Evolutionary conservation across 2,888 invertebrate genomes (phyloP).

Genomic region (Campaea margaritaria): DNA sequence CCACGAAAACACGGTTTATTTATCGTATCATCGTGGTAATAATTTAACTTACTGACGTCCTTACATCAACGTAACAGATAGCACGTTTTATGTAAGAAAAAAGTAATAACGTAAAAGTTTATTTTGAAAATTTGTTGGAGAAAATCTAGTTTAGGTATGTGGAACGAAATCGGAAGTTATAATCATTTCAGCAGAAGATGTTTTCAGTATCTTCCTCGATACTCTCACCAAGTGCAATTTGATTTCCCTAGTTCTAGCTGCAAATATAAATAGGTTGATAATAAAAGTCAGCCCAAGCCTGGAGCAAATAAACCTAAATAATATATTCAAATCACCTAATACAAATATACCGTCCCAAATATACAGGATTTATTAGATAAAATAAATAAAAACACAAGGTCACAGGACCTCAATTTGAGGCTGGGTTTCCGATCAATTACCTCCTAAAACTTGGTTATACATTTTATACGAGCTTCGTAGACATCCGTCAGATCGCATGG

Average conservation of each 20-base stretch:
- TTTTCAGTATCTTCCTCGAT: too few species aligned
- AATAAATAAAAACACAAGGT: slow-evolving; percentile 28
- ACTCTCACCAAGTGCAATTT: too few species aligned
- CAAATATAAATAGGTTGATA: neutral
- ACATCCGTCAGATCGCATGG: slow-evolving; percentile 42
- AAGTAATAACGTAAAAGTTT: slow-evolving; percentile 10
- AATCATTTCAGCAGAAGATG: too few species aligned
- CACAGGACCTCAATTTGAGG: slow-evolving; percentile 23
- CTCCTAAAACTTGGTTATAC: slow-evolving; percentile 41
- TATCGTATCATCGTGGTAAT: slow-evolving; percentile 23
- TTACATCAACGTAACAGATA: slow-evolving; percentile 20
- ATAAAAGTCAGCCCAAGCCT: neutral
- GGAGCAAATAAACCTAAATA: neutral
- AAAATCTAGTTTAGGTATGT: neutral
- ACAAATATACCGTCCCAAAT: slow-evolving; percentile 9
- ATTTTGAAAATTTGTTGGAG: slow-evolving; percentile 1
- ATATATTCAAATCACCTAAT: slow-evolving; percentile 4
- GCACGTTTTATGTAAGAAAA: slow-evolving; percentile 11
- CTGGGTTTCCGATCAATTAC: slow-evolving; percentile 50
- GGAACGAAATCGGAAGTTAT: neutral
- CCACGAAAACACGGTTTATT: slow-evolving; percentile 29
- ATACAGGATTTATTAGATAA: slow-evolving; percentile 16
- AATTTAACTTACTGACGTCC: slow-evolving; percentile 25
- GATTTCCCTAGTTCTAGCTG: too few species aligned
- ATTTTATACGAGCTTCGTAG: slow-evolving; percentile 37